Base-by-base conservation (phyloP, 1,140 invertebrate species). In the Dendroctonus ponderosae region DNA sequence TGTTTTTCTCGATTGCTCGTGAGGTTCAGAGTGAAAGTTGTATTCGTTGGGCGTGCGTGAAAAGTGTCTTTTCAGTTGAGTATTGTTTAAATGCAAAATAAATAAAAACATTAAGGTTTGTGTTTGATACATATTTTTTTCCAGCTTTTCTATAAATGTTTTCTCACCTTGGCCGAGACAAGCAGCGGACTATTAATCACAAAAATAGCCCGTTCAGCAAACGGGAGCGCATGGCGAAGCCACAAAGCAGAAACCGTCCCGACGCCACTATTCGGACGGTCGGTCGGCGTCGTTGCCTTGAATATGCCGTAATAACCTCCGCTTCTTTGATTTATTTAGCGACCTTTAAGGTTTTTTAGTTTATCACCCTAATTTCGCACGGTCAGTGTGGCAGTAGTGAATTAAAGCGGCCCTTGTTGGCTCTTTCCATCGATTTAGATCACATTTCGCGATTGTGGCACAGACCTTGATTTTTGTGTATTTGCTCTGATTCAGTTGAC, bases 251-350 rank as follows among this genome's bases (percentile, higher is more conserved):
- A 61, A 61, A 61, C 26, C 59, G 59, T 61, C 59, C 15, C 59
- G 59, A 52, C 59, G 59, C 59, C 12, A 50, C 59, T 26, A 7
- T 11, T n/a, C 43, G 39, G 3, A 39, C 52, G 56, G 56, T 58
- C 56, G 56, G 56, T 12, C 56, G 39, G 14, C 56, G 56, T 58
- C 56, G 56, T 44, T 42, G 53, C 53, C 41, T 42, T 39, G 38
- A 42, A 56, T 14, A 50, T 61, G 57, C 44, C 57, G 57, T 59
- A 59, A 59, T 38, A 38, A 15, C 40, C 41, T 42, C 39, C 9
- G 49, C 56, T 58, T 58, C 56, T 58, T 58, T 58, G 42, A 58
- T 58, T 61, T 50, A 50, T 49, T 37, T 26, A 50, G 26, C 59
- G n/a, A 49, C 59, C 59, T 8, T n/a, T 41, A 38, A 44, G 40